Conservation (phyloP, 2,888 invertebrate genomes). For the Netelia virgata region DNA sequence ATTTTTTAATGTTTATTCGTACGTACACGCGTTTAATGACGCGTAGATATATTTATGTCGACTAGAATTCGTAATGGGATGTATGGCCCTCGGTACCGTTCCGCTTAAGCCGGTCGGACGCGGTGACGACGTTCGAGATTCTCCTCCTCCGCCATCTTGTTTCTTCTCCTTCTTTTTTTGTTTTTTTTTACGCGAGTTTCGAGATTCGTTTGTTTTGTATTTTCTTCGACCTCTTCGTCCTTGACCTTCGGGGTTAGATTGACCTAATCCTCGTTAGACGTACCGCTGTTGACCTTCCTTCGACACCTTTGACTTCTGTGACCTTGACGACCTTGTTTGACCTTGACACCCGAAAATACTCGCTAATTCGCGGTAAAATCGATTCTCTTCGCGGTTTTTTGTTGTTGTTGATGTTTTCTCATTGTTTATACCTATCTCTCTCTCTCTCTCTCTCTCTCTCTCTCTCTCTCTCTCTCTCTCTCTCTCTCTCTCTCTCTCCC, state of each 20-base stretch:
- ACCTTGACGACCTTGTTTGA: background rate
- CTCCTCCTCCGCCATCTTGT: constrained; percentile 21
- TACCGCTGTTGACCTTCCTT: background rate
- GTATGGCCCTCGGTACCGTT: constrained; percentile 80
- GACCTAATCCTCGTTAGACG: background rate
- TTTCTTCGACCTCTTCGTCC: background rate
- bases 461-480: constrained; percentile 32
- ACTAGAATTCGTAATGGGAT: constrained; percentile 84
- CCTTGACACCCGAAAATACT: constrained; percentile 32
- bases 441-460: too few species aligned
- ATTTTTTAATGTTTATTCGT: constrained; percentile 57
- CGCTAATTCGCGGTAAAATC: constrained; percentile 42
- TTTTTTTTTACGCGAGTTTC: constrained; percentile 10
- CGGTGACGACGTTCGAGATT: constrained; percentile 59
- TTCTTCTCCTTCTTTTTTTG: constrained; percentile 21
- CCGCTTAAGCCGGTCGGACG: constrained; percentile 73
- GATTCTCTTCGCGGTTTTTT: constrained; percentile 43
- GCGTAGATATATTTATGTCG: constrained; percentile 82
- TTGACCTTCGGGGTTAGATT: too few species aligned
- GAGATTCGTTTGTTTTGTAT: background rate
- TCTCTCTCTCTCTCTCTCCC: constrained; percentile 48
- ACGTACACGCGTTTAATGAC: constrained; percentile 69
- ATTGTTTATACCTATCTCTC: too few species aligned
- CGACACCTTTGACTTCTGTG: background rate
- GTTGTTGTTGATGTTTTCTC: constrained; percentile 22